Evolutionary conservation across 2,113 vertebrate species (phyloP).

Genomic region (Dermatemys mawii): DNA sequence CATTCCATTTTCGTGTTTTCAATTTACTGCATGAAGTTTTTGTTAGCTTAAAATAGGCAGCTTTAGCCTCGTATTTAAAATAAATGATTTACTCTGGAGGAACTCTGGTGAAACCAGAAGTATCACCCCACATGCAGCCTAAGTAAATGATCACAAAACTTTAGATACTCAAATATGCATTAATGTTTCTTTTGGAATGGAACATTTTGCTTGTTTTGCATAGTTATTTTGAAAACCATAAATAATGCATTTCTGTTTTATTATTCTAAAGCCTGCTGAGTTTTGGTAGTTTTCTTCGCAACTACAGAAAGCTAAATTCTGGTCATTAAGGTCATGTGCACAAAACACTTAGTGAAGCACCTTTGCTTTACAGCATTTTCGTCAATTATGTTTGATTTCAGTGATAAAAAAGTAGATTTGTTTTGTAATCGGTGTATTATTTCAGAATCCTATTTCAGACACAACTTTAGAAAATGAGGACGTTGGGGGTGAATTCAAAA

Average conservation of each 20-base stretch:
- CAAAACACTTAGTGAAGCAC: background rate
- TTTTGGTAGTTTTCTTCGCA: background rate
- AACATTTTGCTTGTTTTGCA: conserved; percentile 47
- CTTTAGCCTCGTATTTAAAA: background rate
- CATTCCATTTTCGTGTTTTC: background rate
- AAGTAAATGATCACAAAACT: conserved; percentile 40
- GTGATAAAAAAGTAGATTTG: background rate
- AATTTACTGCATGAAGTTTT: background rate
- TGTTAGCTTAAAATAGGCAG: background rate
- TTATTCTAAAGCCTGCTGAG: conserved; percentile 39
- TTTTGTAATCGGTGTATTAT: background rate
- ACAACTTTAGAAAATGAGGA: background rate
- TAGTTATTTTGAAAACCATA: conserved; percentile 45
- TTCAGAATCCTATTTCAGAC: background rate
- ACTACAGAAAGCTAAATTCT: background rate
- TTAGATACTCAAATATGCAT: conserved; percentile 51
- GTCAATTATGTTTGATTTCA: background rate
- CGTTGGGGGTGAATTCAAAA: background rate
- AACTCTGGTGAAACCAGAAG: conserved; percentile 13
- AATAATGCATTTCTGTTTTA: conserved; percentile 52
- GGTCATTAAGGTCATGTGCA: background rate
- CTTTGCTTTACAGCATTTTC: background rate
- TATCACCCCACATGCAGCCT: conserved; percentile 1
- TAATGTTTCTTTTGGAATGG: conserved; percentile 41
- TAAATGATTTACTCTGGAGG: conserved; percentile 30